Percentiles rank a stretch among this genome's conserved stretches.
These are phyloP conservation scores for Drosophila nasuta DNA, from an alignment of 1,140 invertebrate species.

Conservation along the genomic window DNA sequence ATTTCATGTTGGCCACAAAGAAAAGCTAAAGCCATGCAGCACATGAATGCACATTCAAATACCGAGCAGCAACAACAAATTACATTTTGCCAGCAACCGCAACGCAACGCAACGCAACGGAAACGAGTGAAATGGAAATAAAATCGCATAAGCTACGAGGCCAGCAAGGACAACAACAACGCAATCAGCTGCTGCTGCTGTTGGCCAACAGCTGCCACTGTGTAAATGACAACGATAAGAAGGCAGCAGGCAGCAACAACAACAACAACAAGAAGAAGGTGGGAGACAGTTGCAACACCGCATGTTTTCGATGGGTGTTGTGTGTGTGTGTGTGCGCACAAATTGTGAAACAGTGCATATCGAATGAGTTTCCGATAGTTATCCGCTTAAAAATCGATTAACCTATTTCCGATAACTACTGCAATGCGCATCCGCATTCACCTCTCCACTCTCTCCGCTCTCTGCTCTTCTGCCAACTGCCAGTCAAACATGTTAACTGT, in stretches of 20 bases:
- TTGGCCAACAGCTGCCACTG: no score
- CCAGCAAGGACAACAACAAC: constrained; percentile 10
- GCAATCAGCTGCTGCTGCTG: not conserved
- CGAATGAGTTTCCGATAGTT: constrained; percentile 83
- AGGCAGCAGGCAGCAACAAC: not conserved
- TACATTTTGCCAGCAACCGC: constrained; percentile 67
- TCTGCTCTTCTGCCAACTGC: constrained; percentile 24
- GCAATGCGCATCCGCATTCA: constrained; percentile 76
- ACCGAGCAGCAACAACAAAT: constrained; percentile 40
- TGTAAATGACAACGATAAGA: constrained; percentile 71
- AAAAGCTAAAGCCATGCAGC: not conserved
- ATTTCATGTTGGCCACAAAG: constrained; percentile 21
- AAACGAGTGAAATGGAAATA: constrained; percentile 72
- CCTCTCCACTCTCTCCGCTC: not conserved
- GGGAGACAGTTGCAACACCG: not conserved
- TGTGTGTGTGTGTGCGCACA: constrained; percentile 18
- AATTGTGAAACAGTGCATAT: constrained; percentile 78
- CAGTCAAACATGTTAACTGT: constrained; percentile 78
- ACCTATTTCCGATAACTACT: constrained; percentile 84
- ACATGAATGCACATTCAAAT: not conserved
- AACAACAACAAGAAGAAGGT: not conserved
- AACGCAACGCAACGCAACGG: constrained; percentile 57
- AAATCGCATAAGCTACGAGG: constrained; percentile 64
- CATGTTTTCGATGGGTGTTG: not conserved
- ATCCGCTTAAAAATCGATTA: constrained; percentile 84